Evolutionary conservation across 2,888 invertebrate species (phyloP).

Genomic region (Sarcophaga subvicina): DNA sequence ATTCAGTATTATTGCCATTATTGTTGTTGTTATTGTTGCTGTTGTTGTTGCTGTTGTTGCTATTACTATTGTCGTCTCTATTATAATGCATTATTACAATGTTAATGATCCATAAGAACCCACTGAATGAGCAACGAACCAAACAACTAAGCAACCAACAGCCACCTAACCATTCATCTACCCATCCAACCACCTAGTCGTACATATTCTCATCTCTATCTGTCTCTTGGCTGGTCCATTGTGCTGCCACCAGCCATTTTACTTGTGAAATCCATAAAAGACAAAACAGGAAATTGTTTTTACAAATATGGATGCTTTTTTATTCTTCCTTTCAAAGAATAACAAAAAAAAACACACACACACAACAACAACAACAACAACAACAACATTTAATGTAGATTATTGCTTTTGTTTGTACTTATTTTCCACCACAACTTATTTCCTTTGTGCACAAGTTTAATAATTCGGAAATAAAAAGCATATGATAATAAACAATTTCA

Average conservation of each 20-base stretch:
- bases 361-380: not conserved
- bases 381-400: not conserved
- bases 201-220: not conserved
- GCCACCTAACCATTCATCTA: not conserved
- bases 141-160: conserved; percentile 29
- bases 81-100: conserved; percentile 54
- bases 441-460: too few species aligned
- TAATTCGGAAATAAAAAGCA: too few species aligned
- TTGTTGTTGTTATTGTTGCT: not conserved
- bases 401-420: not conserved
- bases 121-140: conserved; percentile 30
- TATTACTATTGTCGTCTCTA: not conserved
- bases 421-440: too few species aligned
- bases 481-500: too few species aligned
- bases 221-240: not conserved
- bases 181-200: not conserved
- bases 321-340: not conserved
- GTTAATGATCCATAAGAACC: conserved; percentile 57
- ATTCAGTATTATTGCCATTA: not conserved
- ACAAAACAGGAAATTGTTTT: not conserved
- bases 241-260: not conserved
- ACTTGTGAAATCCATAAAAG: conserved; percentile 5
- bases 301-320: not conserved
- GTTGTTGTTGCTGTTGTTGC: not conserved
- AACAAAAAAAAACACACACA: not conserved